These are phyloP conservation scores for Eupelmus urozonus DNA, from an alignment of 2,888 invertebrate species.

Conservation along the genomic window DNA sequence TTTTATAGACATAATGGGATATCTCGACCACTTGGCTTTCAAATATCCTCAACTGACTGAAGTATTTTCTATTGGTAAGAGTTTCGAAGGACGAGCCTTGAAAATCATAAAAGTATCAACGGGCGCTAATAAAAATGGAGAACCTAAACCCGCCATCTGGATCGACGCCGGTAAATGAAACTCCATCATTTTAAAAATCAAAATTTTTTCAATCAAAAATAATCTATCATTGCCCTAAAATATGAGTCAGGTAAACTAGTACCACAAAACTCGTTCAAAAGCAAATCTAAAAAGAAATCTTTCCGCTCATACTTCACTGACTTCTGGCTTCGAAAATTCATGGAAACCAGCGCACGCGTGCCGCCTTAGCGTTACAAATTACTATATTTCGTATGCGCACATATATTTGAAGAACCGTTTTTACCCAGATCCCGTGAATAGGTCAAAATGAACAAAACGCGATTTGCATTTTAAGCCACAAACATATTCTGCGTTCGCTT, in stretches of 20 bases:
- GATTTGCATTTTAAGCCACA: conserved; percentile 6
- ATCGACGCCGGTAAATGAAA: conserved; percentile 84
- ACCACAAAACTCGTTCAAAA: too few relatives aligned
- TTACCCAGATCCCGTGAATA: neutral
- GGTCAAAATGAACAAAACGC: neutral
- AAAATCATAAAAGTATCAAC: conserved; percentile 84
- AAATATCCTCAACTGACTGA: conserved; percentile 83
- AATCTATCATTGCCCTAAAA: too few relatives aligned
- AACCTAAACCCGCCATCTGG: conserved; percentile 86
- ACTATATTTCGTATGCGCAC: neutral
- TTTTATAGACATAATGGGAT: conserved; percentile 82
- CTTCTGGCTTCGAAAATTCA: too few relatives aligned
- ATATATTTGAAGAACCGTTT: neutral
- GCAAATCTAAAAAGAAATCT: too few relatives aligned
- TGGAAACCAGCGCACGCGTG: too few relatives aligned
- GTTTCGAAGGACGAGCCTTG: conserved; percentile 85
- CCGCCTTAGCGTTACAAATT: too few relatives aligned
- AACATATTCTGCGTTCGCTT: neutral
- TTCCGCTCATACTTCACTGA: too few relatives aligned
- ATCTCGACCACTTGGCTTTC: conserved; percentile 83
- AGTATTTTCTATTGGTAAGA: conserved; percentile 85
- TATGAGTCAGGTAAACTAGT: too few relatives aligned
- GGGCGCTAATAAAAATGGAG: conserved; percentile 69
- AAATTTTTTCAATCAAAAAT: neutral
- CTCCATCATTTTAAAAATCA: neutral